phyloP scores from a whole-genome alignment of 2,888 invertebrate species.

The Hetaerina titia region DNA sequence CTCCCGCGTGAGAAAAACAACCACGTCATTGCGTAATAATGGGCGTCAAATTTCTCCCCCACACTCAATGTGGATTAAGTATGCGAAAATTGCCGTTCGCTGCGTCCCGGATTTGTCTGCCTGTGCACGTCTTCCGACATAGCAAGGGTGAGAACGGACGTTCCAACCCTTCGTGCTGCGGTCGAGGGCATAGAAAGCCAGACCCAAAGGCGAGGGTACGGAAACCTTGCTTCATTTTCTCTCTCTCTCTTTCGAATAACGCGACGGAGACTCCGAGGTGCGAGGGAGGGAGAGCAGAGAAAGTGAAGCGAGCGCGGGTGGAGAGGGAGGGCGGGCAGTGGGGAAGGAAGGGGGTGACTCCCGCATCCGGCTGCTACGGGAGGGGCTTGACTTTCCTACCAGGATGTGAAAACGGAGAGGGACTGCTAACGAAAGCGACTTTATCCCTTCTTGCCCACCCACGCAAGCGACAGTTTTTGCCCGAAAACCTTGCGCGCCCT shows the following conservation, averaged over 20 bases:
- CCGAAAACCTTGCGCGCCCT: no score
- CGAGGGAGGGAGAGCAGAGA: neutral
- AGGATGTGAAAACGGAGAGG: constrained; percentile 21
- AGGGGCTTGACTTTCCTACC: neutral
- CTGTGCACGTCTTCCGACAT: neutral
- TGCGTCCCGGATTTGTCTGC: neutral
- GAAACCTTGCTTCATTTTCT: neutral
- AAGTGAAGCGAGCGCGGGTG: neutral
- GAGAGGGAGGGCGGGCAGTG: neutral
- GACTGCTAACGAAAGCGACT: neutral
- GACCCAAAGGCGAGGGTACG: neutral
- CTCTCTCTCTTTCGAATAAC: neutral
- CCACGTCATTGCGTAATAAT: neutral
- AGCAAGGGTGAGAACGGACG: no score
- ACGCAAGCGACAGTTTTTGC: neutral
- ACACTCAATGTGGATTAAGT: neutral
- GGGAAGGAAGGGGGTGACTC: neutral
- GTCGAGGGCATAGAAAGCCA: neutral
- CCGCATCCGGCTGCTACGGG: neutral
- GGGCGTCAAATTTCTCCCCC: neutral
- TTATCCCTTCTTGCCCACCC: neutral
- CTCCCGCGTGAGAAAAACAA: no score
- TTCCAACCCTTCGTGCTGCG: neutral
- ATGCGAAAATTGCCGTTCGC: neutral
- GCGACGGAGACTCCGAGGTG: neutral